Percentiles rank a stretch among this genome's conserved stretches.
Evolutionary conservation across 2,888 invertebrate genomes (phyloP).

Genomic region (Lithodes maja): DNA sequence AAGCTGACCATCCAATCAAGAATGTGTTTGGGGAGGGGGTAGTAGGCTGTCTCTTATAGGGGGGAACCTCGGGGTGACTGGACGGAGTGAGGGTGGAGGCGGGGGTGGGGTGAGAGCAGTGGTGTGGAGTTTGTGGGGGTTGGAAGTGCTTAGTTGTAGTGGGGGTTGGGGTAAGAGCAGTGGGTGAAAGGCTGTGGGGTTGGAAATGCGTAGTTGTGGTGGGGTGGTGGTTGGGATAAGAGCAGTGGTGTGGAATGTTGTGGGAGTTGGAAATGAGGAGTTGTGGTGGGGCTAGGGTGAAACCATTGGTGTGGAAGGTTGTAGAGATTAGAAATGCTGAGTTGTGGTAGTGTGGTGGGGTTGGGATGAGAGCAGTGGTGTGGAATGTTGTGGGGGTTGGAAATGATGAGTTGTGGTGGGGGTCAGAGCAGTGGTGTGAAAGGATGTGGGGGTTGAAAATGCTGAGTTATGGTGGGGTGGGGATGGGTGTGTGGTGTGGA

Average conservation of each 20-base stretch:
- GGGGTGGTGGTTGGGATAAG: no score
- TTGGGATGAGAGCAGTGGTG: background rate
- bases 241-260: constrained; percentile 7
- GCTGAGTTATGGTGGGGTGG: background rate
- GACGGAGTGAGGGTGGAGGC: background rate
- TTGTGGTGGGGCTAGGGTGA: no score
- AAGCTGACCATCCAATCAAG: constrained; percentile 58
- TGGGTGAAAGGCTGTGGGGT: no score
- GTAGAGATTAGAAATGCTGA: no score
- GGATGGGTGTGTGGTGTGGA: background rate
- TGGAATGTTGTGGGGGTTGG: background rate
- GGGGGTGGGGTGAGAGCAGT: background rate
- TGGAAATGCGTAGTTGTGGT: no score
- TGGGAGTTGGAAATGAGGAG: background rate
- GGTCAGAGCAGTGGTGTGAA: background rate
- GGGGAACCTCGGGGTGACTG: no score
- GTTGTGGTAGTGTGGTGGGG: constrained; percentile 12
- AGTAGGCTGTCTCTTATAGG: background rate
- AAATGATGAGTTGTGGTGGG: background rate
- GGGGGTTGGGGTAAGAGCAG: background rate
- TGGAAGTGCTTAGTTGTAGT: background rate
- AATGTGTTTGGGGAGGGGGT: constrained; percentile 43
- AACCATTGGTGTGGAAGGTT: no score
- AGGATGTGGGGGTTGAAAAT: background rate
- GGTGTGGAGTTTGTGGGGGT: background rate